These are phyloP conservation scores for Glareola pratincola DNA, from an alignment of 2,113 vertebrate species.

Conservation along the genomic window DNA sequence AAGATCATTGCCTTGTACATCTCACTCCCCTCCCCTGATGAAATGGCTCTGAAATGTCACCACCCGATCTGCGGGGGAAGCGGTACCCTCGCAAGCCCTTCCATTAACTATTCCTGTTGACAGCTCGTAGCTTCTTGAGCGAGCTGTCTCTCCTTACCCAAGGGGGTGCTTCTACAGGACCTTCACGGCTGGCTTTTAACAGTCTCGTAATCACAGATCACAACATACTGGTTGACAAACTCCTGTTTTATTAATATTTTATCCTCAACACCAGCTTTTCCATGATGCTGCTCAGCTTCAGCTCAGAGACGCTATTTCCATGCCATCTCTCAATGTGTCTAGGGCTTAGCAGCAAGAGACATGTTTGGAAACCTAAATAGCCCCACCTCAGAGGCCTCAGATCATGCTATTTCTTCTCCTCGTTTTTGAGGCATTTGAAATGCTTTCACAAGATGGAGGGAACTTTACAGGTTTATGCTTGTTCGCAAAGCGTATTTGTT, in stretches of 20 bases:
- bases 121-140: not conserved
- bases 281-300: not conserved
- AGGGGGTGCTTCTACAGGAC: not conserved
- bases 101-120: conserved; percentile 46
- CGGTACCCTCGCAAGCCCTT: not conserved
- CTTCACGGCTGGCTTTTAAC: conserved; percentile 11
- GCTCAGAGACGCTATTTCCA: not conserved
- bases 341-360: not conserved
- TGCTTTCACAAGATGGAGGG: not conserved
- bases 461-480: conserved; percentile 26
- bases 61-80: not conserved
- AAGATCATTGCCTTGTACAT: conserved; percentile 45
- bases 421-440: not conserved
- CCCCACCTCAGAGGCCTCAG: not conserved
- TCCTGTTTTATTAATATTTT: conserved; percentile 1
- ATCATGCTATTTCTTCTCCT: not conserved
- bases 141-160: not conserved
- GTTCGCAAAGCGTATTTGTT: not conserved
- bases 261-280: not conserved
- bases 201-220: not conserved
- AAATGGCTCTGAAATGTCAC: conserved; percentile 52
- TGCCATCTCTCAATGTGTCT: not conserved
- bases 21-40: conserved; percentile 34
- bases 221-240: not conserved
- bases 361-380: not conserved